Base-by-base conservation (phyloP, 2,888 invertebrate species). In the Trissoscelio sp. region DNA sequence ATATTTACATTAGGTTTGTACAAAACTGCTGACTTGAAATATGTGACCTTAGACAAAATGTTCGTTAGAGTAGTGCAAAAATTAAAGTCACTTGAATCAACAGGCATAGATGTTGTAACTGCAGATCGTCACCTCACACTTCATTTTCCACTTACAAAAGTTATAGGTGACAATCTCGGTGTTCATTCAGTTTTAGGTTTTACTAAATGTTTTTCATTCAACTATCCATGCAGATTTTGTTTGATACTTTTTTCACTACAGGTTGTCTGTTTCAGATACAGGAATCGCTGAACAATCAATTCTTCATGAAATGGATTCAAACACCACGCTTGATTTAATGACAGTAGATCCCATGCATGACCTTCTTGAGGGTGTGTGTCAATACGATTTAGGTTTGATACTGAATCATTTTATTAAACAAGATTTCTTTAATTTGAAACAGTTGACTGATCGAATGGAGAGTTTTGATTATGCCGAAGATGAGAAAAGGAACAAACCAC, bases 341-440 rank as follows among this genome's bases (percentile, higher is more conserved):
- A 37, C 37, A 4, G 37, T 37, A n/a, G 37, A 37, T n/a, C 11
- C n/a, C 37, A 37, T 37, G 37, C 37, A 37, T n/a, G 37, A 37
- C n/a, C n/a, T 37, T 11, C n/a, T 37, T n/a, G 37, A 37, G n/a
- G 37, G 37, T 3, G n/a, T 37, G 4, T 37, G 37, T n/a, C 37
- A 37, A n/a, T 37, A 37, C n/a, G 37, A 37, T 37, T 3, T 37
- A n/a, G 37, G 37, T 3, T 37, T 37, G n/a, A n/a, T 37, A n/a
- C n/a, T 37, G 37, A n/a, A 37, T 37, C 37, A 37, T 37, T 37
- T 37, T 4, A 37, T 37, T 37, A n/a, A n/a, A n/a, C n/a, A n/a
- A n/a, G n/a, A n/a, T n/a, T n/a, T n/a, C n/a, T n/a, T n/a, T n/a
- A n/a, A n/a, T n/a, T n/a, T n/a, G n/a, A n/a, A n/a, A n/a, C n/a